Evolutionary conservation across 1,140 invertebrate species (phyloP).

Genomic region (Aphaenogaster rudis): DNA sequence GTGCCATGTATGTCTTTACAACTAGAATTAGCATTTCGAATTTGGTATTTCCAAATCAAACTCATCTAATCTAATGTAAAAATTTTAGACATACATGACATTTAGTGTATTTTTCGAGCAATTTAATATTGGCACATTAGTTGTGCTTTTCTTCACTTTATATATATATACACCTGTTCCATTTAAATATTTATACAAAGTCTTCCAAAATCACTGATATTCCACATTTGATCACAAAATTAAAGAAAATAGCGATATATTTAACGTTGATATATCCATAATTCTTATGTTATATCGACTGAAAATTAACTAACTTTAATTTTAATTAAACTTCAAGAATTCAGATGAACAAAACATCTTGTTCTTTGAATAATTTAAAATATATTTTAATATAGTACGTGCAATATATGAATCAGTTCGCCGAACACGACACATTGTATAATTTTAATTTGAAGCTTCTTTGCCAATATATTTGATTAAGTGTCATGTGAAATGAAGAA

Average conservation of each 20-base stretch:
- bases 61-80: background rate
- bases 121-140: constrained; percentile 51
- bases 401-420: background rate
- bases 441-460: constrained; percentile 21
- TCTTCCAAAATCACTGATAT: constrained; percentile 27
- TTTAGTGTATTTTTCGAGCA: constrained; percentile 1
- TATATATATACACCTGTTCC: constrained; percentile 8
- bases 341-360: background rate
- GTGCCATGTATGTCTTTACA: constrained; percentile 5
- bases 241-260: background rate
- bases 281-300: background rate
- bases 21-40: background rate
- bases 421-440: background rate
- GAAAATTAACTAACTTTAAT: background rate
- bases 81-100: background rate
- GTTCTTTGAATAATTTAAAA: background rate
- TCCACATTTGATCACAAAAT: background rate
- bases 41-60: background rate
- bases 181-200: constrained; percentile 28
- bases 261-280: background rate
- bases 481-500: background rate
- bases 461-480: background rate
- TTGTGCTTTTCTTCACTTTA: constrained; percentile 45
- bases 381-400: background rate
- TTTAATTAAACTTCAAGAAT: background rate